phyloP scores from a whole-genome alignment of 2,797 vertebrate species.

The Coccyzus lansbergi region DNA sequence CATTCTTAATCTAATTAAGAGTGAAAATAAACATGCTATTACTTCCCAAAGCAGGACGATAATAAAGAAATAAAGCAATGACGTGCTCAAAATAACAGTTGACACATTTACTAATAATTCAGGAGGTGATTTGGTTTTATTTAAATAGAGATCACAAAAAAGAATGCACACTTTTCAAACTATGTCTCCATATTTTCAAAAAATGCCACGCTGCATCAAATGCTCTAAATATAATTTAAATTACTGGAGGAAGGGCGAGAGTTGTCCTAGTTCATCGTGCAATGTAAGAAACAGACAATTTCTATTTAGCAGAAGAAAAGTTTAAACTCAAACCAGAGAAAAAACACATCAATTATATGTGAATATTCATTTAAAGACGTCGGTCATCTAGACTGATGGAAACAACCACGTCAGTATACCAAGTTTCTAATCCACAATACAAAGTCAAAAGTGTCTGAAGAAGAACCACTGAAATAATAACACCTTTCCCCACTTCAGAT shows the following conservation, averaged over 20 bases:
- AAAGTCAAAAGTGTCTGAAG: conserved; percentile 3
- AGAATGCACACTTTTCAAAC: not conserved
- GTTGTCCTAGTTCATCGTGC: not conserved
- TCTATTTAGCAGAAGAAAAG: not conserved
- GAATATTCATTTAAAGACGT: conserved; percentile 12
- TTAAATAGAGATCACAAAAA: not conserved
- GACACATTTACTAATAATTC: conserved; percentile 30
- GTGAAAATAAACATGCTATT: conserved; percentile 33
- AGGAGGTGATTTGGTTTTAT: not conserved
- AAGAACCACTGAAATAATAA: not conserved
- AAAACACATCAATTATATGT: not conserved
- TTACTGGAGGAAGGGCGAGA: not conserved
- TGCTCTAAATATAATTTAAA: not conserved
- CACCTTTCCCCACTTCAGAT: not conserved
- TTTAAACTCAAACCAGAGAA: not conserved
- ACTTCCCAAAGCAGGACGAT: conserved; percentile 12
- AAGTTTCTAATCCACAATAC: not conserved
- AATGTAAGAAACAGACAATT: not conserved
- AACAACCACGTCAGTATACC: not conserved
- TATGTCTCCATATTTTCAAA: not conserved
- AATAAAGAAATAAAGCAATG: conserved; percentile 20
- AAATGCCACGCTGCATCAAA: not conserved
- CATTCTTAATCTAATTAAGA: conserved; percentile 60
- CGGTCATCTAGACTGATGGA: not conserved
- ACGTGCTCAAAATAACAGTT: conserved; percentile 23